Conservation (phyloP, 2,888 invertebrate genomes). For the Amiota mariae region DNA sequence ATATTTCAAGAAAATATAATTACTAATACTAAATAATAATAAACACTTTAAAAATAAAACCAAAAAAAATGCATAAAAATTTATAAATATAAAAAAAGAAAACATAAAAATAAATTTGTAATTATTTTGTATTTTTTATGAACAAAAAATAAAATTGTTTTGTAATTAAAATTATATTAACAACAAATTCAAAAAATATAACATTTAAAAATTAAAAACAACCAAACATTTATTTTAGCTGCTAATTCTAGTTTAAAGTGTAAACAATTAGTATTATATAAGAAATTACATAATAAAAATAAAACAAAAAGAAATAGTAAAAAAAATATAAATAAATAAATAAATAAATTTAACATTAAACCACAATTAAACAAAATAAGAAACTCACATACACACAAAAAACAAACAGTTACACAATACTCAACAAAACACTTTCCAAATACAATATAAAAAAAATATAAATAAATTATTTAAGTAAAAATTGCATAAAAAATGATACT, state of each 20-base stretch:
- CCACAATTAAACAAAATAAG: slow-evolving; percentile 38
- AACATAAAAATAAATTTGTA: slow-evolving; percentile 49
- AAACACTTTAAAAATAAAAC: slow-evolving; percentile 13
- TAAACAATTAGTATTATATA: slow-evolving; percentile 14
- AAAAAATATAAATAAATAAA: slow-evolving; percentile 39
- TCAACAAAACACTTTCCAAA: slow-evolving; percentile 27
- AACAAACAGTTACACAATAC: slow-evolving; percentile 1
- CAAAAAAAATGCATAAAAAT: slow-evolving; percentile 30
- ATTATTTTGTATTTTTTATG: slow-evolving; percentile 64
- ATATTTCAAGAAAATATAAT: slow-evolving; percentile 37
- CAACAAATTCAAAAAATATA: slow-evolving; percentile 45
- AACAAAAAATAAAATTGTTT: slow-evolving; percentile 47
- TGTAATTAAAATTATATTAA: slow-evolving; percentile 46
- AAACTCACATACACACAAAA: slow-evolving; percentile 32
- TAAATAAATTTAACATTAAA: slow-evolving; percentile 31
- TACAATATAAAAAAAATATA: slow-evolving; percentile 34
- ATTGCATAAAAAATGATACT: slow-evolving; percentile 8
- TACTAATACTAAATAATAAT: slow-evolving; percentile 19
- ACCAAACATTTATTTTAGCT: slow-evolving; percentile 31
- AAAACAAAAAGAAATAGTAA: slow-evolving; percentile 29
- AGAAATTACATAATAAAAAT: slow-evolving; percentile 27
- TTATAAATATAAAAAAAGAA: slow-evolving; percentile 39
- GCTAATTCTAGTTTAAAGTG: slow-evolving; percentile 24
- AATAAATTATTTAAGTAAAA: slow-evolving; percentile 32
- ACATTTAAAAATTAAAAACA: slow-evolving; percentile 32